These are phyloP conservation scores for Enteromius thamalakanensis DNA, from an alignment of 2,797 vertebrate species.

Conservation along the genomic window DNA sequence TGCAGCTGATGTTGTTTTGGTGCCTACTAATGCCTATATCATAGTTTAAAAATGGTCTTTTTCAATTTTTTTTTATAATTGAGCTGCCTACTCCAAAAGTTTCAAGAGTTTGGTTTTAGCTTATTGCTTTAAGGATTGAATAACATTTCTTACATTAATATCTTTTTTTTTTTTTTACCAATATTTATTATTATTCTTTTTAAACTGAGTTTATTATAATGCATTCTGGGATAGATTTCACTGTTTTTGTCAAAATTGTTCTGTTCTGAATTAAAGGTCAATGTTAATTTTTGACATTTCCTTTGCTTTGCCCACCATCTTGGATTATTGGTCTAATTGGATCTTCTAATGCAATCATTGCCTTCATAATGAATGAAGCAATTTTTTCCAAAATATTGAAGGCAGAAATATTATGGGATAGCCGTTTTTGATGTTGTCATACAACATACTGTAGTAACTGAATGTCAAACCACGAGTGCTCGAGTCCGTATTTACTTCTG, in stretches of 20 bases:
- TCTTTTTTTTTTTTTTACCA: neutral
- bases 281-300: neutral
- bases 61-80: neutral
- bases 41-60: neutral
- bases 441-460: constrained; percentile 29
- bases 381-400: neutral
- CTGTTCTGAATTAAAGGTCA: neutral
- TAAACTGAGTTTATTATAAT: too few species aligned
- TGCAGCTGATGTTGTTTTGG: neutral
- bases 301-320: neutral
- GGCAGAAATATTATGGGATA: neutral
- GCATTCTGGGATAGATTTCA: neutral
- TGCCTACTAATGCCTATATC: neutral
- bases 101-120: neutral
- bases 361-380: neutral
- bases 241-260: neutral
- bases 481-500: constrained; percentile 49
- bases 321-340: neutral
- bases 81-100: neutral
- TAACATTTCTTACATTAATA: neutral
- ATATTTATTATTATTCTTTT: too few species aligned
- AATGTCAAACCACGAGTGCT: constrained; percentile 34
- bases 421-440: constrained; percentile 7
- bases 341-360: neutral
- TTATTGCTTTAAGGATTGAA: neutral